phyloP scores from a whole-genome alignment of 2,113 vertebrate genomes.

The Cinclus mexicanus region DNA sequence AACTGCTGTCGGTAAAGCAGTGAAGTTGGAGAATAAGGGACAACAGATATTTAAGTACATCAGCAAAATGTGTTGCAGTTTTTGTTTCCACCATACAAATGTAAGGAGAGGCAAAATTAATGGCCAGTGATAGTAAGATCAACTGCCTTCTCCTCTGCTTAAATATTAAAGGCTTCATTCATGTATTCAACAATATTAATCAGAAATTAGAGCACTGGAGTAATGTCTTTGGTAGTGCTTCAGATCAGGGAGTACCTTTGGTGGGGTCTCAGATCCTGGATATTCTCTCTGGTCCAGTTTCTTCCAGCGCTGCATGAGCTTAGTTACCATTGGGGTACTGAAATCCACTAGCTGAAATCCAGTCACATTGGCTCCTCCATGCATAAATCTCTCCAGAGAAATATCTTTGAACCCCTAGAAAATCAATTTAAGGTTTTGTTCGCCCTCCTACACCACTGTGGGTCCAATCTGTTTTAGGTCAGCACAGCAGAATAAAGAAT shows the following conservation, averaged over 20 bases:
- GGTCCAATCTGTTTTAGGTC: not conserved
- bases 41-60: not conserved
- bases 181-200: not conserved
- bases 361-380: conserved; percentile 96
- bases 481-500: not conserved
- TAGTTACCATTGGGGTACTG: conserved; percentile 92
- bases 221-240: not conserved
- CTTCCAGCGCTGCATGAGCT: conserved; percentile 99
- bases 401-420: conserved; percentile 97
- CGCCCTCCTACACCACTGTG: not conserved
- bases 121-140: not conserved
- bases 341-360: conserved; percentile 99
- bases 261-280: conserved; percentile 93
- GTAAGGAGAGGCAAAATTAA: not conserved
- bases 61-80: not conserved
- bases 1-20: not conserved
- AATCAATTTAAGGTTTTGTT: conserved; percentile 40
- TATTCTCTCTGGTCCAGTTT: conserved; percentile 98
- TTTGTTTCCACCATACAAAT: not conserved
- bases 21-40: not conserved
- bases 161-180: not conserved
- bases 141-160: not conserved
- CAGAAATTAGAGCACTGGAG: not conserved
- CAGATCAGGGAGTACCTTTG: conserved; percentile 81
- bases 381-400: conserved; percentile 97